Evolutionary conservation across 2,888 invertebrate species (phyloP), one percentile per base, ranked within the genome.

Genomic region (Macrosoma leucophasiata): DNA sequence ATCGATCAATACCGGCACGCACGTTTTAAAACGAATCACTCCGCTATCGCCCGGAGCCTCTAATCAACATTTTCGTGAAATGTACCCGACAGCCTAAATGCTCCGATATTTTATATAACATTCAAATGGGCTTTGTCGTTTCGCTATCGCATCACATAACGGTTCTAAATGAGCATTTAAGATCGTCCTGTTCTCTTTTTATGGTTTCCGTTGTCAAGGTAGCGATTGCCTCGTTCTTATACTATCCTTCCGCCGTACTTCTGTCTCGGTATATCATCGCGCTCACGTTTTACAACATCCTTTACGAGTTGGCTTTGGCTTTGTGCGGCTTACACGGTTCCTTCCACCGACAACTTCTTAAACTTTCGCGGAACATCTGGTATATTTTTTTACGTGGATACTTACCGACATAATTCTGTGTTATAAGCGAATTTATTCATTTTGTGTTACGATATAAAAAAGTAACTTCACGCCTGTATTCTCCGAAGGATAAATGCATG

Each of bases 281-380:
- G 41, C 44, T 47, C 48, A 46, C 47, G 43, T 52, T 59, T 55
- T 56, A 57, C 52, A 45, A 54, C 55, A 39, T 58, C 63, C 59
- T 55, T 37, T 52, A 38, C 41, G 39, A 41, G 37, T 37, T 35
- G 34, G 39, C 50, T 48, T 48, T 5, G 24, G 18, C 24, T 52
- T 39, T 50, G 33, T 41, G 41, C 29, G 29, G 31, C 36, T 50
- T 43, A 35, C 31, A 17, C 36, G 33, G 36, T 50, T 52, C 52
- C 54, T 46, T 50, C 45, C 45, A 37, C 35, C 42, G 38, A 33
- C 23, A 22, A 26, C 28, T 37, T 37, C 39, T 36, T 34, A 19
- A 29, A 20, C 36, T 20, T 38, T 32, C 29, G 23, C 14, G n/a
- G n/a, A n/a, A n/a, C n/a, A n/a, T n/a, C n/a, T n/a, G n/a, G n/a